Conservation (phyloP, 2,888 invertebrate species). For the Drosophila demipolita region DNA sequence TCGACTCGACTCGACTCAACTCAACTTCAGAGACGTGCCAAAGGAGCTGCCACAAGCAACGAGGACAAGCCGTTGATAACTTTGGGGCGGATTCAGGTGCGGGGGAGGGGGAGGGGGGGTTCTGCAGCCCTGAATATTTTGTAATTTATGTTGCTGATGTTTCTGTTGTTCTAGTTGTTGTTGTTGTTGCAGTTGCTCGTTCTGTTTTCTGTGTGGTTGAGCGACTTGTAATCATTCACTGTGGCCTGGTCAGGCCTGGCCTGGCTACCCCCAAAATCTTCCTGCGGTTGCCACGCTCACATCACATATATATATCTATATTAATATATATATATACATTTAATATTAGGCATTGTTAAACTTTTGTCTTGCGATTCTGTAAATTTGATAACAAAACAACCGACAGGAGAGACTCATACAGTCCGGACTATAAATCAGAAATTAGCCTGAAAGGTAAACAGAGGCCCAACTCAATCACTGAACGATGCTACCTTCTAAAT, state of each 20-base stretch:
- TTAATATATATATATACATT: neutral
- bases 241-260: constrained; percentile 8
- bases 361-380: constrained; percentile 74
- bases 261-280: neutral
- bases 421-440: constrained; percentile 20
- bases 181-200: constrained; percentile 26
- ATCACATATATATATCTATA: constrained; percentile 1
- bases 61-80: constrained; percentile 34
- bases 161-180: constrained; percentile 25
- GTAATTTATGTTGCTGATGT: constrained; percentile 43
- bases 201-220: constrained; percentile 39
- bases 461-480: constrained; percentile 19
- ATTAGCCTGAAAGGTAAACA: constrained; percentile 53
- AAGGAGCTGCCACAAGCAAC: constrained; percentile 47
- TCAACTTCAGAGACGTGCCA: constrained; percentile 63
- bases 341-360: constrained; percentile 76
- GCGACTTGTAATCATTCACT: constrained; percentile 47
- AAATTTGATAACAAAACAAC: constrained; percentile 69
- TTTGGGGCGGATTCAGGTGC: constrained; percentile 41
- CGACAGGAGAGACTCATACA: constrained; percentile 11
- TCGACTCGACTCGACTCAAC: constrained; percentile 65
- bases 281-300: constrained; percentile 20
- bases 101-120: constrained; percentile 11
- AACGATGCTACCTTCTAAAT: constrained; percentile 13
- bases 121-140: constrained; percentile 69